Percentiles rank a stretch among this genome's conserved stretches.
These are phyloP conservation scores for Sarcophaga subvicina DNA, from an alignment of 2,888 invertebrate species.

Conservation along the genomic window DNA sequence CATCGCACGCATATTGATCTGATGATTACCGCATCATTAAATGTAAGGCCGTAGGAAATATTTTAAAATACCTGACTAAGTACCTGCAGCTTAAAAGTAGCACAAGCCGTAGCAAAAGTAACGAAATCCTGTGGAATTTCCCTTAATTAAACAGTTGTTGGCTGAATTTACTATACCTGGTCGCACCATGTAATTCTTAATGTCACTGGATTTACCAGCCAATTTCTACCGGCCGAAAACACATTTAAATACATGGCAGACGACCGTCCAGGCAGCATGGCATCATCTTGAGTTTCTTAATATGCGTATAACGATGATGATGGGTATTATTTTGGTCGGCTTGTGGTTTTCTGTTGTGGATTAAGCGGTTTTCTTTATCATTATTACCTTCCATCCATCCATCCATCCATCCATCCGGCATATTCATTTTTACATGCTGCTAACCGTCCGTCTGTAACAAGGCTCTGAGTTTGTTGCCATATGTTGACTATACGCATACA, in stretches of 20 bases:
- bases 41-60: constrained; percentile 51
- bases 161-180: constrained; percentile 40
- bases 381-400: not conserved
- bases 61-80: constrained; percentile 35
- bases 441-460: no score
- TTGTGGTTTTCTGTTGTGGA: constrained; percentile 59
- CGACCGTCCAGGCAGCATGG: not conserved
- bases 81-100: not conserved
- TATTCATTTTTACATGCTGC: no score
- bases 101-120: not conserved
- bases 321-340: constrained; percentile 50
- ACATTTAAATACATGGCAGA: not conserved
- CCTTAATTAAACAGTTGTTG: constrained; percentile 33
- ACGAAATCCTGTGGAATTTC: constrained; percentile 59
- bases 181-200: constrained; percentile 48
- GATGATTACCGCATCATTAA: constrained; percentile 43
- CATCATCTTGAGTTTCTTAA: constrained; percentile 46
- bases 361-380: constrained; percentile 53
- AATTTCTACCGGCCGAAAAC: constrained; percentile 4
- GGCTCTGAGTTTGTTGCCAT: constrained; percentile 33
- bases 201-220: constrained; percentile 51
- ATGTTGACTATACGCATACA: constrained; percentile 45
- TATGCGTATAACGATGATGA: constrained; percentile 65
- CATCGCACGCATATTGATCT: constrained; percentile 21
- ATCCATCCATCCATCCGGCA: no score